A percentile compares a stretch with the other conserved stretches of the same genome.
Conservation (phyloP, 2,888 invertebrate species). For the Volucella inanis region DNA sequence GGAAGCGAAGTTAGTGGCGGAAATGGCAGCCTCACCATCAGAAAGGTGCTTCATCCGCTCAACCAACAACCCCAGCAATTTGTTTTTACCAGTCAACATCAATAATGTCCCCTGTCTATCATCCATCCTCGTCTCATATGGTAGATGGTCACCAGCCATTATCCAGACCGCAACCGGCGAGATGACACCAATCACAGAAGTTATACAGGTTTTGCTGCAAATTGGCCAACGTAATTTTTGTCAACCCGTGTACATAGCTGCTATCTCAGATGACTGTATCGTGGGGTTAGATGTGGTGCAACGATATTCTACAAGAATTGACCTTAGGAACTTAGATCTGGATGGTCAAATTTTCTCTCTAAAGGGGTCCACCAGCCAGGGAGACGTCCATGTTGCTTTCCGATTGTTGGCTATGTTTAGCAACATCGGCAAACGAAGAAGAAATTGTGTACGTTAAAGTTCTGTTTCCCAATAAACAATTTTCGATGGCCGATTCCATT, state of each 20-base stretch:
- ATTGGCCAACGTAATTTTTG: neutral
- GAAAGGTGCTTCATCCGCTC: no score
- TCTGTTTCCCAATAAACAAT: neutral
- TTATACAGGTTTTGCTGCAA: neutral
- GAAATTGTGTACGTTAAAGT: neutral
- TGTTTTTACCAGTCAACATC: constrained; percentile 5
- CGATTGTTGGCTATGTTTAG: neutral
- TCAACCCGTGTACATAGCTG: neutral
- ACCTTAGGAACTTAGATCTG: no score
- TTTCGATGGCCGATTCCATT: no score
- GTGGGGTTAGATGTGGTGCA: neutral
- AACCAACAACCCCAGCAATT: no score
- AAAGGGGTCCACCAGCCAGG: no score
- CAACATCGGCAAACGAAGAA: neutral
- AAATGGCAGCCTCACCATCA: no score
- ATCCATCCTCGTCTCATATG: neutral
- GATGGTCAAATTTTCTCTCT: no score
- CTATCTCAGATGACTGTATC: neutral
- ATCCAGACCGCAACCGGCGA: neutral
- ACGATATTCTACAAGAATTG: neutral
- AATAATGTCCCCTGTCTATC: no score
- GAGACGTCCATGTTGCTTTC: no score
- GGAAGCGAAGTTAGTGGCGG: no score
- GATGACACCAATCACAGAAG: neutral
- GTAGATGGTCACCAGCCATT: constrained; percentile 3